phyloP scores from a whole-genome alignment of 2,113 vertebrate genomes.

The Neolamprologus cancellatus region DNA sequence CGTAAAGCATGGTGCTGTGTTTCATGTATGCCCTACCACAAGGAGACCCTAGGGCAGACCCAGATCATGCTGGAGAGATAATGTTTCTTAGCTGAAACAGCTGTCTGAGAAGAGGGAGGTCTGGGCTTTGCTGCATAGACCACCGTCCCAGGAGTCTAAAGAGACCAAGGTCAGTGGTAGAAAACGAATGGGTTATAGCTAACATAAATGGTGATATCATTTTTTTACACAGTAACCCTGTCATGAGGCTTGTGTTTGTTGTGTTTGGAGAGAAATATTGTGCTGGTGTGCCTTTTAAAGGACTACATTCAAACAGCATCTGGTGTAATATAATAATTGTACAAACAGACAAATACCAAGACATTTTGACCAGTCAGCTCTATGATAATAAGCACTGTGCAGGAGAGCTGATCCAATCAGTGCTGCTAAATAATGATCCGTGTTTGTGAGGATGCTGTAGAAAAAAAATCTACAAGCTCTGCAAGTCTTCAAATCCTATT shows the following conservation, averaged over 20 bases:
- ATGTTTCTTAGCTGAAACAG: neutral
- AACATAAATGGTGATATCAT: neutral
- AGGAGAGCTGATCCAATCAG: neutral
- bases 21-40: neutral
- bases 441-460: neutral
- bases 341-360: neutral
- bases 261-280: neutral
- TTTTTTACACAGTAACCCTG: neutral
- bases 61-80: neutral
- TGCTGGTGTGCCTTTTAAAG: neutral
- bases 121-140: neutral
- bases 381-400: neutral
- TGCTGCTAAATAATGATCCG: neutral
- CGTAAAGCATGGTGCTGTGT: neutral
- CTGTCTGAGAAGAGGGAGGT: neutral
- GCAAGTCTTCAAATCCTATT: neutral
- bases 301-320: neutral
- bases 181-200: neutral
- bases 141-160: fast-evolving
- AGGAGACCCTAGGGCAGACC: neutral
- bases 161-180: neutral
- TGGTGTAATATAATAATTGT: fast-evolving
- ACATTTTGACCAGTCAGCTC: neutral
- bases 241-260: neutral
- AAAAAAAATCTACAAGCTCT: neutral